Evolutionary conservation across 2,888 invertebrate species (phyloP).

Genomic region (Microchrysa polita): DNA sequence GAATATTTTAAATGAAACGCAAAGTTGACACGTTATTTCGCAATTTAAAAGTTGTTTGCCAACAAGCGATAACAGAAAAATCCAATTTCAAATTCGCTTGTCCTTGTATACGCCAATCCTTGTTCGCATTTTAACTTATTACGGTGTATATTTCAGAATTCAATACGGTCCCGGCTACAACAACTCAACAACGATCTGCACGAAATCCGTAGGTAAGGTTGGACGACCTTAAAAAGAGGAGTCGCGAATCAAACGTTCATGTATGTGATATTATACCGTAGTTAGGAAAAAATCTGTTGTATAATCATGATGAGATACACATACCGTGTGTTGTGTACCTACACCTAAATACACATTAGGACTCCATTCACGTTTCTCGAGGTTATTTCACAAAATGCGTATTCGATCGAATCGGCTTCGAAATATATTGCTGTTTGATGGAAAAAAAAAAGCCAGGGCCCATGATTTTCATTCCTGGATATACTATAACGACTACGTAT

Average conservation of each 20-base stretch:
- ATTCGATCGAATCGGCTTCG: neutral
- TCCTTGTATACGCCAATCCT: neutral
- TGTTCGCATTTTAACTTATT: constrained; percentile 3
- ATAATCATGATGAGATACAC: neutral
- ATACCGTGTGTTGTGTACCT: neutral
- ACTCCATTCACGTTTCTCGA: constrained; percentile 15
- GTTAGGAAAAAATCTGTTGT: neutral
- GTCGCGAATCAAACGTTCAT: neutral
- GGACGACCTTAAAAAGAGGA: neutral
- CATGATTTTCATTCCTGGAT: constrained; percentile 4
- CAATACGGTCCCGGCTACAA: neutral
- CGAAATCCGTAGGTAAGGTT: neutral
- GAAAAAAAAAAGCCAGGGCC: neutral
- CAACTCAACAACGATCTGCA: too few species aligned
- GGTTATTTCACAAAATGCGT: constrained; percentile 14
- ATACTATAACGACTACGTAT: neutral
- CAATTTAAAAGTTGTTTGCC: too few species aligned
- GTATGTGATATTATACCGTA: neutral
- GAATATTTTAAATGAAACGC: too few species aligned
- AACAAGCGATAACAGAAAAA: too few species aligned
- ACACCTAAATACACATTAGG: neutral
- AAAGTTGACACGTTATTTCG: too few species aligned
- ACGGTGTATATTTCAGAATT: neutral
- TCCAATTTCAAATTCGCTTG: too few species aligned
- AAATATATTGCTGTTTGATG: constrained; percentile 11